A percentile compares a stretch with the other conserved stretches of the same genome.
Evolutionary conservation across 2,888 invertebrate species (phyloP).

Genomic region (Eupithecia abbreviata): DNA sequence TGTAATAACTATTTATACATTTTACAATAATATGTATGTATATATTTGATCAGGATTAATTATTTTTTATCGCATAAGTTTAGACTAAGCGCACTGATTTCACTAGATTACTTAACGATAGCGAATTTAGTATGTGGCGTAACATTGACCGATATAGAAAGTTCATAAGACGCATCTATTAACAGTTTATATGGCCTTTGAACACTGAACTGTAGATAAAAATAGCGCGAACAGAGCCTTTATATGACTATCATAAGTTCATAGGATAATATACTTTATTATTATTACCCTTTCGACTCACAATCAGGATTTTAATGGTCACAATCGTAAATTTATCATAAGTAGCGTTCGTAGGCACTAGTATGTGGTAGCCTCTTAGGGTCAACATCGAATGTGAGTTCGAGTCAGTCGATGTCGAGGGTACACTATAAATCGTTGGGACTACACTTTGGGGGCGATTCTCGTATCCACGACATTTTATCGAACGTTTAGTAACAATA

Average conservation of each 20-base stretch:
- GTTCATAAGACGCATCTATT: constrained; percentile 69
- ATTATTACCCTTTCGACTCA: constrained; percentile 79
- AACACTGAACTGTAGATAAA: constrained; percentile 71
- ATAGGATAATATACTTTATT: constrained; percentile 69
- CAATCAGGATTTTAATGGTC: constrained; percentile 80
- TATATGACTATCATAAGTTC: constrained; percentile 64
- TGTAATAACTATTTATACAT: constrained; percentile 84
- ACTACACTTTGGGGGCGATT: constrained; percentile 18
- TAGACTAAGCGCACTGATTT: constrained; percentile 79
- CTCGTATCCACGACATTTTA: neutral
- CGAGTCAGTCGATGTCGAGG: constrained; percentile 64
- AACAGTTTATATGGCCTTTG: constrained; percentile 69
- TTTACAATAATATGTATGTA: constrained; percentile 73
- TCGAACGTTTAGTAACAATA: neutral
- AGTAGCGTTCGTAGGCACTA: constrained; percentile 82
- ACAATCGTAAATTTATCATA: constrained; percentile 79
- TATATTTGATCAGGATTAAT: constrained; percentile 65
- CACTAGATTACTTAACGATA: constrained; percentile 61
- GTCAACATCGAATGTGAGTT: constrained; percentile 54
- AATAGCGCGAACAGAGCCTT: constrained; percentile 72
- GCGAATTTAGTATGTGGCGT: constrained; percentile 54
- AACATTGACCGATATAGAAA: constrained; percentile 57
- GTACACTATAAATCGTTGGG: constrained; percentile 50
- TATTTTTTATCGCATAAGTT: constrained; percentile 66
- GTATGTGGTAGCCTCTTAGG: constrained; percentile 72